Percentiles rank a stretch among this genome's conserved stretches.
Evolutionary conservation across 2,113 vertebrate genomes (phyloP).

Genomic region (Pagrus major): DNA sequence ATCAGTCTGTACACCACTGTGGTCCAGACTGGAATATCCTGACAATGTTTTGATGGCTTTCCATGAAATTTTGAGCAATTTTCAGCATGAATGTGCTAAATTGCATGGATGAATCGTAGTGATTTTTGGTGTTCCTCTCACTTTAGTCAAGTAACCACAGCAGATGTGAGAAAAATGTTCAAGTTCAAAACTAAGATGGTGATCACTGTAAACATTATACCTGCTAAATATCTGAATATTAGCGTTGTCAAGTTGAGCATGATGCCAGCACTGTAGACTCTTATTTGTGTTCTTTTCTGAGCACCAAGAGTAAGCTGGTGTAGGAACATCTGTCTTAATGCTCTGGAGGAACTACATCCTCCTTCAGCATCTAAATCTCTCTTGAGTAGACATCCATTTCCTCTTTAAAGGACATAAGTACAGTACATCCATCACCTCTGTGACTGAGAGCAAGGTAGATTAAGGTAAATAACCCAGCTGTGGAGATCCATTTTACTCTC

Average conservation of each 20-base stretch:
- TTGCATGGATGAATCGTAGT: neutral
- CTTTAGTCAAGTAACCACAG: too few relatives aligned
- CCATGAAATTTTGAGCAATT: neutral
- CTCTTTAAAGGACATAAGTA: neutral
- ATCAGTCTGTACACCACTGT: neutral
- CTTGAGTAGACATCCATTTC: neutral
- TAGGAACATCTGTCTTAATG: neutral
- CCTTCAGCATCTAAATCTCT: neutral
- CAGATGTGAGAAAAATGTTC: too few relatives aligned
- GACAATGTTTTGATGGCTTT: neutral
- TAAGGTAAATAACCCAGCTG: neutral
- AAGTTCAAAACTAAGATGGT: neutral
- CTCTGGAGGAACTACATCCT: neutral
- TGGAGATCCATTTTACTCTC: neutral
- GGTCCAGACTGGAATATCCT: fast-evolving
- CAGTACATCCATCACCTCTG: neutral
- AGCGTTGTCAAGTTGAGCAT: neutral
- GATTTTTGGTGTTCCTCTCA: neutral
- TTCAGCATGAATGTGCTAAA: too few relatives aligned
- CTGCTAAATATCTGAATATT: neutral
- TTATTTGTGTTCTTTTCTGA: neutral
- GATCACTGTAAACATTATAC: neutral
- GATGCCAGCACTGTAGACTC: neutral
- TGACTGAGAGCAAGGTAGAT: neutral
- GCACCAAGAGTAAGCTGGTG: neutral